Conservation (phyloP, 2,888 invertebrate species). For the Stictocephala bisonia region DNA sequence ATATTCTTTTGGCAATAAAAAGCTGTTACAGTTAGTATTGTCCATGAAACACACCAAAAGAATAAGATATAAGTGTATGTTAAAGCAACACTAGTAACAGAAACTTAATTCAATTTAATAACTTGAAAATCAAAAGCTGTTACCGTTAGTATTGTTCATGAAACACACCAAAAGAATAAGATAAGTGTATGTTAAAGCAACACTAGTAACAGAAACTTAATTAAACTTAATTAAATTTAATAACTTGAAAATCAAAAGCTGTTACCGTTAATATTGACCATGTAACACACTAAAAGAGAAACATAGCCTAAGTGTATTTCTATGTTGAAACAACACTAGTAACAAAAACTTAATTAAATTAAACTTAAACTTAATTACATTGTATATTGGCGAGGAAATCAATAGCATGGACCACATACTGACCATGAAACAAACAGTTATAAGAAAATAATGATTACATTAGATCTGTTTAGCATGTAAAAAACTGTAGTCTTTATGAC, state of each 20-base stretch:
- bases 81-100: slow-evolving; percentile 27
- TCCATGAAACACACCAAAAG: slow-evolving; percentile 17
- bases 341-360: slow-evolving; percentile 14
- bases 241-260: slow-evolving; percentile 7
- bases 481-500: slow-evolving; percentile 17
- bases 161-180: too few relatives aligned
- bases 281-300: slow-evolving; percentile 5
- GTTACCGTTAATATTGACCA: slow-evolving; percentile 10
- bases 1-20: slow-evolving; percentile 15
- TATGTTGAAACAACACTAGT: slow-evolving; percentile 22
- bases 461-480: neutral
- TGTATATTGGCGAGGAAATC: neutral
- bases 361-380: neutral
- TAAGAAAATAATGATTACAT: slow-evolving; percentile 2
- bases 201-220: too few relatives aligned
- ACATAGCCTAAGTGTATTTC: too few relatives aligned
- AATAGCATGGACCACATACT: slow-evolving; percentile 10
- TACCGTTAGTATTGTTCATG: too few relatives aligned
- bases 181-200: too few relatives aligned
- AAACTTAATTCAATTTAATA: too few relatives aligned
- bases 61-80: neutral
- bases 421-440: neutral
- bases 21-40: slow-evolving; percentile 2
- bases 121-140: too few relatives aligned
- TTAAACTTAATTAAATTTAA: neutral